Evolutionary conservation across 2,888 invertebrate species (phyloP), one percentile per base, ranked within the genome.

Genomic region (Sminthurinus aureus): DNA sequence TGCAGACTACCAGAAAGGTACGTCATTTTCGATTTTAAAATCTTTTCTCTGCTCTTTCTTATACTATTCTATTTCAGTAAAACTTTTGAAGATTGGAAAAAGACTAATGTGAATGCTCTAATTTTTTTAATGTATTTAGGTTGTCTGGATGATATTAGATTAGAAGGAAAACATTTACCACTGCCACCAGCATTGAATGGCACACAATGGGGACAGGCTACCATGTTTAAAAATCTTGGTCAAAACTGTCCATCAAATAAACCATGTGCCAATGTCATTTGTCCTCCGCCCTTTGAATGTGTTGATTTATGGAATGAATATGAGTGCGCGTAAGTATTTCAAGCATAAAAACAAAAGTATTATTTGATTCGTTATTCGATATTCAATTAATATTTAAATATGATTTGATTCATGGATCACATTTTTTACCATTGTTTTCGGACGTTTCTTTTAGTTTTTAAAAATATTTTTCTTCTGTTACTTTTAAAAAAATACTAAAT

Each of bases 271-370:
- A 96, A 96, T 90, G 96, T 98, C 67, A 96, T 96, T 89, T 98
- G 98, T 90, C 95, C 96, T 0, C 96, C 96, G 89, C 97, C 96
- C 15, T 97, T 97, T 90, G 96, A 96, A 89, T 98, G 98, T 91
- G 95, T 96, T 87, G 98, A 97, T 91, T 93, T 98, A 18, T 99
- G 99, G 98, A 98, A 98, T 91, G 96, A 96, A 91, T 97, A 97
- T 90, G 98, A 98, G 91, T 99, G 99, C 96, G 97, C 98, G 96
- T 99, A 92, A 95, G 96, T 95, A 90, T 18, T 26, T 51, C 18
- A n/a, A 1, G 6, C 38, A 38, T 38, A 38, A 38, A 6, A 38
- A 38, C 38, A 38, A 38, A 38, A 38, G 38, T n/a, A n/a, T n/a
- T n/a, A n/a, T n/a, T n/a, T n/a, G n/a, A 20, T 58, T 20, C 58